Base-by-base conservation (phyloP, 2,888 invertebrate species). In the Lucinisca nassula region DNA sequence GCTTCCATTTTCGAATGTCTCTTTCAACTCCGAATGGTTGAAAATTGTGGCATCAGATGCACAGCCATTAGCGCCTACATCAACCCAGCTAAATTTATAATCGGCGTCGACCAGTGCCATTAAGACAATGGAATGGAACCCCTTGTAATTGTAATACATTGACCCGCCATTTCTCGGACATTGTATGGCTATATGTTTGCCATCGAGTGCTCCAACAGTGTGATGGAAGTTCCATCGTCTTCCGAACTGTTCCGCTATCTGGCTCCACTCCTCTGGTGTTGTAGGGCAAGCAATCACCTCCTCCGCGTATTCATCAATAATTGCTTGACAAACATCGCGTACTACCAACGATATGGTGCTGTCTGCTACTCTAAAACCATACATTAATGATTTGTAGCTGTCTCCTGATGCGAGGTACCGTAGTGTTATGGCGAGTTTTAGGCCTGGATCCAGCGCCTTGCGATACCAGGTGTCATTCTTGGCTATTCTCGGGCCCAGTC, bases 101-200 rank as follows among this genome's bases (percentile, higher is more conserved):
- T 91, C 86, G 30, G 89, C 85, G 67, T 90, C 87, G 4, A 87
- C 85, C 51, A 89, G 70, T 40, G 84, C 87, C 76, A 89, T 35
- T 45, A 89, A 77, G 6, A 90, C 83, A 37, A 88, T 45, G 8
- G 83, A 80, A 76, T 74, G 40, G 67, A 76, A 90, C 0, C 84
- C 84, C 58, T 91, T 88, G 67, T 88, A 86, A 72, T 90, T 87
- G 67, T 76, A 82, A 78, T 86, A 89, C 10, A 87, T 14, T 14
- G 89, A 85, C 14, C 78, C 87, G 24, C 78, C 37, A n/a, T 89
- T 84, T 73, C 35, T 61, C 10, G 87, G 87, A 30, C 79, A 77
- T 49, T 73, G 17, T 76, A 87, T 82, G 79, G 79, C 77, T 24
- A 87, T 38, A 85, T 91, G 85, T 40, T 88, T 90, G 21, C 91